Conservation (phyloP, 2,113 vertebrate species). For the Paratilapia polleni region DNA sequence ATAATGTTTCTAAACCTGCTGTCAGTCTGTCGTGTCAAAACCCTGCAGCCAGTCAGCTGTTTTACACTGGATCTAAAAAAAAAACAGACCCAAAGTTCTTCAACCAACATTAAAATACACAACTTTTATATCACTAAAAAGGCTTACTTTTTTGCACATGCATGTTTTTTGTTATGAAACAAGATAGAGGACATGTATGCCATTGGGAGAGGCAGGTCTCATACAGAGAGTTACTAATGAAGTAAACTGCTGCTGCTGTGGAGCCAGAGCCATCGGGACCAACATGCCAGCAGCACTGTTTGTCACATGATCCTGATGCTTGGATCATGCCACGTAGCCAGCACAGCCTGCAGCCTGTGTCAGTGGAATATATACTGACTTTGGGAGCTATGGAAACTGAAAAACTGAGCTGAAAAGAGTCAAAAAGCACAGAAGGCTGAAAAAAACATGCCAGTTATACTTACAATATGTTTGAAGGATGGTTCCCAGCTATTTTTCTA, state of each 20-base stretch:
- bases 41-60: constrained; percentile 4
- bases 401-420: background rate
- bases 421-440: background rate
- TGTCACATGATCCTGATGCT: background rate
- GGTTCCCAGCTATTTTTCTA: background rate
- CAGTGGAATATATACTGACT: background rate
- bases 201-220: constrained; percentile 27
- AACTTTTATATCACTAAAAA: background rate
- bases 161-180: constrained; percentile 21
- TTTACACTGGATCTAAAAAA: background rate
- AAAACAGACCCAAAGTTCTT: background rate
- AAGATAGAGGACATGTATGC: constrained; percentile 18
- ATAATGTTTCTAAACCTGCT: background rate
- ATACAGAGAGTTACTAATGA: constrained; percentile 44
- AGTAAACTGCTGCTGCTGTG: constrained; percentile 45
- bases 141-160: background rate
- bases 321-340: constrained; percentile 60
- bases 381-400: background rate
- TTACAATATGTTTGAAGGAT: background rate
- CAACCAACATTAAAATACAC: background rate
- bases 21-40: constrained; percentile 3
- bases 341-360: constrained; percentile 33
- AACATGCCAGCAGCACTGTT: constrained; percentile 25
- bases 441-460: background rate
- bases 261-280: constrained; percentile 25